Evolutionary conservation across 2,888 invertebrate species (phyloP), one percentile per base, ranked within the genome.

Genomic region (Caenorhabditis angaria): DNA sequence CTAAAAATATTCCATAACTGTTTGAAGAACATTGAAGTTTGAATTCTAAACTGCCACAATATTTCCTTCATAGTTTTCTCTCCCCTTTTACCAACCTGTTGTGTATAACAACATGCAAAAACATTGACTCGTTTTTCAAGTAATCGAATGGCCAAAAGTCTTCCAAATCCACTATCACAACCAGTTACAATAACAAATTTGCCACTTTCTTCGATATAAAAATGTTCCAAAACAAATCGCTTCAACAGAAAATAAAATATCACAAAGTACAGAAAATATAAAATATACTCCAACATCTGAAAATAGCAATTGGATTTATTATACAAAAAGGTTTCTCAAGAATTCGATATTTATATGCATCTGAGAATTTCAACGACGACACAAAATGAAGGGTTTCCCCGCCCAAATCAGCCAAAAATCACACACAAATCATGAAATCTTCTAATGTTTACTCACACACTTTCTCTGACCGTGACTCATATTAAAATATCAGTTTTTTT

Each of bases 41-140:
- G n/a, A n/a, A n/a, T n/a, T n/a, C n/a, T n/a, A n/a, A n/a, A n/a
- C n/a, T n/a, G n/a, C n/a, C n/a, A n/a, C n/a, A n/a, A n/a, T n/a
- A n/a, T n/a, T n/a, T n/a, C n/a, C n/a, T n/a, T n/a, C n/a, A n/a
- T n/a, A n/a, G n/a, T n/a, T n/a, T n/a, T 4, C 10, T 25, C n/a
- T 25, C 25, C 18, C 22, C 12, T 27, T 2, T 55, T 29, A 66
- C 70, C 27, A 55, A 83, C 84, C 73, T 80, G 53, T 56, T 80
- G 66, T 10, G 85, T 85, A 65, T 92, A 91, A 88, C 93, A 92
- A 51, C 93, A 92, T 20, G 94, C 94, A 29, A 94, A 89, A 0
- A 94, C 94, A 5, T 91, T 91, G 78, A 93, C 90, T 0, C 92
- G 93, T 87, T 93, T 90, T 86, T 93, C 67, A 48, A 87, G 82